A percentile compares a stretch with the other conserved stretches of the same genome.
phyloP scores from a whole-genome alignment of 1,140 invertebrate species.

The Trissolcus basalis region DNA sequence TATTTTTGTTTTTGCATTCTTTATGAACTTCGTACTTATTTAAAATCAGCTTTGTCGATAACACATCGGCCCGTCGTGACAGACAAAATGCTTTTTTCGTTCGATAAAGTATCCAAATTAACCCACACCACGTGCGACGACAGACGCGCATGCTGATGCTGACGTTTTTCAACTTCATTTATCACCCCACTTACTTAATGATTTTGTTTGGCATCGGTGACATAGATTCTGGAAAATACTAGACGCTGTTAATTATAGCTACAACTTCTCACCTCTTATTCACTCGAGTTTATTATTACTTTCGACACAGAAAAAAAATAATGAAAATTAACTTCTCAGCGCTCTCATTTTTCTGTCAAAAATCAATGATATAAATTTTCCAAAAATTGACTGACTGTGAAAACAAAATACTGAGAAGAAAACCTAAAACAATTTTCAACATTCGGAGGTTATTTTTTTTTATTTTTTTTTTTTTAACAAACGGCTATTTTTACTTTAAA shows the following conservation, averaged over 20 bases:
- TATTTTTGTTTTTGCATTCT: no score
- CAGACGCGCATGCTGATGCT: neutral
- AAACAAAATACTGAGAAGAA: no score
- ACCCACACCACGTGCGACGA: constrained; percentile 2
- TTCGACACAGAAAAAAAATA: no score
- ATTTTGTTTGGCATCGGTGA: constrained; percentile 32
- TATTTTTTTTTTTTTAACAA: neutral
- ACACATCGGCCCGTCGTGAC: no score
- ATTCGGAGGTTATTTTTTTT: no score
- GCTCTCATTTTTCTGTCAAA: no score
- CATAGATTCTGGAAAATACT: constrained; percentile 45
- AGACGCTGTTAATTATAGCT: neutral
- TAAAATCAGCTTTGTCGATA: neutral
- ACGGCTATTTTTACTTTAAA: no score
- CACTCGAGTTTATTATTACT: no score
- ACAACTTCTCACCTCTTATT: neutral
- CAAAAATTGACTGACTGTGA: no score
- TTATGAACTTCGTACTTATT: neutral
- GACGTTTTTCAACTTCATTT: constrained; percentile 35
- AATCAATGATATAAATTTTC: no score
- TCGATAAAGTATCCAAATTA: constrained; percentile 24
- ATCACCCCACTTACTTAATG: constrained; percentile 42
- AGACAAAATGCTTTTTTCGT: neutral
- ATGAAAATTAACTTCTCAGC: no score
- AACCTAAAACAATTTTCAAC: no score